A percentile compares a stretch with the other conserved stretches of the same genome.
phyloP scores from a whole-genome alignment of 1,140 invertebrate species.

The Orius laevigatus region DNA sequence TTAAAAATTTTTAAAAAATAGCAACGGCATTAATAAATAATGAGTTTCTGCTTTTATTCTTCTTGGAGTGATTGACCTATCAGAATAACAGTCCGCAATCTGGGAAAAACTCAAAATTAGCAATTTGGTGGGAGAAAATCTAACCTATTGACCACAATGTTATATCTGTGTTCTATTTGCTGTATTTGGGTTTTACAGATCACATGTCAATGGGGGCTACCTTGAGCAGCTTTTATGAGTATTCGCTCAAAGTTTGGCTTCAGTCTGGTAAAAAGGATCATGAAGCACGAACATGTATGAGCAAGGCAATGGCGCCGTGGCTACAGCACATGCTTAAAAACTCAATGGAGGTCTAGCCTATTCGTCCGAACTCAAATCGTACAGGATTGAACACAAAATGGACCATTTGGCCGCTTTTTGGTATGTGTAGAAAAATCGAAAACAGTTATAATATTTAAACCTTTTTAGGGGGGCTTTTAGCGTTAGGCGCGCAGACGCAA shows the following conservation, averaged over 20 bases:
- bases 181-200: constrained; percentile 36
- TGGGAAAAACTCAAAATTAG: too few species aligned
- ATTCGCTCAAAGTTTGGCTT: constrained; percentile 91
- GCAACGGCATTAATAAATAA: too few species aligned
- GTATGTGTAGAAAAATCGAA: constrained; percentile 41
- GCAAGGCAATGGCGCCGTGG: constrained; percentile 63
- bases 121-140: too few species aligned
- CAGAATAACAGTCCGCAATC: too few species aligned
- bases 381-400: constrained; percentile 92
- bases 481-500: constrained; percentile 65
- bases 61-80: too few species aligned
- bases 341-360: constrained; percentile 73
- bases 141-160: too few species aligned
- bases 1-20: too few species aligned
- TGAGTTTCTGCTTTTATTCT: too few species aligned
- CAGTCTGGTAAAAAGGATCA: constrained; percentile 66
- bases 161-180: too few species aligned
- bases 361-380: constrained; percentile 87
- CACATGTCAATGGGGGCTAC: constrained; percentile 91
- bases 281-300: constrained; percentile 87
- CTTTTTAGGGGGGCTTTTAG: constrained; percentile 79
- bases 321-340: constrained; percentile 63
- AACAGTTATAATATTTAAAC: neutral
- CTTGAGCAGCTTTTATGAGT: constrained; percentile 98
- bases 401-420: constrained; percentile 91